phyloP scores from a whole-genome alignment of 1,140 invertebrate genomes.

The Aphelenchoides besseyi region DNA sequence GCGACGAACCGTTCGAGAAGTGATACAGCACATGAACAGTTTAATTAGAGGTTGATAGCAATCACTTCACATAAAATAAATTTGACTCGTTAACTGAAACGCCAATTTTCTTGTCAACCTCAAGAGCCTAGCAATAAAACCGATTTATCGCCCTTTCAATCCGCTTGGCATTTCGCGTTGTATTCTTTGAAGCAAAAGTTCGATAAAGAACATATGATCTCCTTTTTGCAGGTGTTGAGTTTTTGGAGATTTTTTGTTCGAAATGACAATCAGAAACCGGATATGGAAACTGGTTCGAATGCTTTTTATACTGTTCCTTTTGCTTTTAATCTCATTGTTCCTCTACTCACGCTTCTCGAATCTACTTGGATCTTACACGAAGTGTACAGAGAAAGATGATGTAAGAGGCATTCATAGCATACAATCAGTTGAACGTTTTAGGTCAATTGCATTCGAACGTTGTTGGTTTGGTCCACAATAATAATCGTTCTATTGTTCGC shows the following conservation, averaged over 20 bases:
- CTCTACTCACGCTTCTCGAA: not conserved
- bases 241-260: not conserved
- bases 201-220: not conserved
- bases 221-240: not conserved
- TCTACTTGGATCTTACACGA: not conserved
- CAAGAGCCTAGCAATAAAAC: not conserved
- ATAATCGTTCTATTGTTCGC: not conserved
- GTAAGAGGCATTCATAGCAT: not conserved
- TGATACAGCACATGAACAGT: slow-evolving; percentile 11
- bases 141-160: not conserved
- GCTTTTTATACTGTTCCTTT: not conserved
- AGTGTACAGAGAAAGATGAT: not conserved
- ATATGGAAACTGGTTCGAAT: not conserved
- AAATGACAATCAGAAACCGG: not conserved
- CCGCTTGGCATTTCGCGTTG: not conserved
- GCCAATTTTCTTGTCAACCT: not conserved
- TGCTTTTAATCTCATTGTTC: not conserved
- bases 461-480: not conserved
- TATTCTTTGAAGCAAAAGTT: not conserved
- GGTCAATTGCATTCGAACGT: not conserved
- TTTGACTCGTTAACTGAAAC: not conserved
- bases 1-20: slow-evolving; percentile 2
- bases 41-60: not conserved
- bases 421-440: not conserved
- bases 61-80: not conserved